Conservation (phyloP, 2,113 vertebrate species). For the Xerus inauris region DNA sequence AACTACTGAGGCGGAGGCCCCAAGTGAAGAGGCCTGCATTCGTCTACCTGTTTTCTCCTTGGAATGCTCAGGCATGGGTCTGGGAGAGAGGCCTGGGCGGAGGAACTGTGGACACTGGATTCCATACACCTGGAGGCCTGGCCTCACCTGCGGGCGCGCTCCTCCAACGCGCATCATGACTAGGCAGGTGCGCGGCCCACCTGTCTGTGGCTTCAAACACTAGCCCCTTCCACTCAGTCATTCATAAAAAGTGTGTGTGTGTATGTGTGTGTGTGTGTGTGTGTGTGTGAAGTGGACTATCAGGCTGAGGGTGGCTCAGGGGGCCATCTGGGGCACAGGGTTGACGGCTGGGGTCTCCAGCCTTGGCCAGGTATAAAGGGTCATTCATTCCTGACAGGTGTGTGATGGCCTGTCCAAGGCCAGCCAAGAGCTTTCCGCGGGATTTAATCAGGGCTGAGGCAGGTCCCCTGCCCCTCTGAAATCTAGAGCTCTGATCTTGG, state of each 20-base stretch:
- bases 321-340: neutral
- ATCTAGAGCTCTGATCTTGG: constrained; percentile 73
- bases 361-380: constrained; percentile 71
- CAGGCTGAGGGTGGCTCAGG: rapidly evolving
- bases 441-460: constrained; percentile 77
- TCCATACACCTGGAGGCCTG: neutral
- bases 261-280: neutral
- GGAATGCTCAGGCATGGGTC: neutral
- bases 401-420: constrained; percentile 67
- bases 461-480: constrained; percentile 68
- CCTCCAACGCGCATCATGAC: neutral
- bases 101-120: neutral
- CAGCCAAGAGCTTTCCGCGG: constrained; percentile 82
- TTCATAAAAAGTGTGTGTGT: neutral
- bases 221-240: neutral
- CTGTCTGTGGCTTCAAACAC: neutral
- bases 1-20: neutral
- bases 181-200: neutral
- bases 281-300: neutral
- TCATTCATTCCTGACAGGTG: constrained; percentile 86
- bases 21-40: neutral
- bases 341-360: neutral
- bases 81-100: neutral
- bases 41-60: neutral
- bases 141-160: neutral